phyloP scores from a whole-genome alignment of 2,113 vertebrate species.

The Clarias macrocephalus region DNA sequence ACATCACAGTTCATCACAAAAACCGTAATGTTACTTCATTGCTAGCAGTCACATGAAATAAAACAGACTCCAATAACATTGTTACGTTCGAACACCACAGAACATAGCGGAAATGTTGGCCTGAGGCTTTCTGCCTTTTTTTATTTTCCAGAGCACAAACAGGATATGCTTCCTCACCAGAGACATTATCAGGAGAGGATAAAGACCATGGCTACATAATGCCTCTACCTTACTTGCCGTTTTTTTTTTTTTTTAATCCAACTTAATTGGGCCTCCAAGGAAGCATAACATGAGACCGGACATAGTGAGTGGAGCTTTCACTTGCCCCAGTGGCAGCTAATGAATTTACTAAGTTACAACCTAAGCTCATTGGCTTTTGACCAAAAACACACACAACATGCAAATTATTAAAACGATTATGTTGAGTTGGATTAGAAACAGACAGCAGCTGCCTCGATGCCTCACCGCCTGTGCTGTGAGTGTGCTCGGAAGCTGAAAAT shows the following conservation, averaged over 20 bases:
- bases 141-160: neutral
- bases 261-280: constrained; percentile 6
- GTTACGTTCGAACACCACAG: neutral
- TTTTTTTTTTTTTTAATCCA: neutral
- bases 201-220: neutral
- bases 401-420: neutral
- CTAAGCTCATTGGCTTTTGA: neutral
- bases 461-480: neutral
- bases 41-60: neutral
- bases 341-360: neutral
- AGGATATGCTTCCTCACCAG: neutral
- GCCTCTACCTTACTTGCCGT: neutral
- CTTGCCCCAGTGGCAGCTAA: neutral
- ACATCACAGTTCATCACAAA: neutral
- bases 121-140: neutral
- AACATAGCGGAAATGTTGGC: neutral
- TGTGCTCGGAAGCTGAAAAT: neutral
- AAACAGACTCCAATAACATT: neutral
- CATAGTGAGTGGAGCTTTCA: neutral
- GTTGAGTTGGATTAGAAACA: neutral
- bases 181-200: constrained; percentile 7
- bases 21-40: neutral
- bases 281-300: neutral
- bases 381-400: neutral
- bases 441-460: too few relatives aligned